These are phyloP conservation scores for Sthenelais limicola DNA, from an alignment of 2,888 invertebrate species.

Conservation along the genomic window DNA sequence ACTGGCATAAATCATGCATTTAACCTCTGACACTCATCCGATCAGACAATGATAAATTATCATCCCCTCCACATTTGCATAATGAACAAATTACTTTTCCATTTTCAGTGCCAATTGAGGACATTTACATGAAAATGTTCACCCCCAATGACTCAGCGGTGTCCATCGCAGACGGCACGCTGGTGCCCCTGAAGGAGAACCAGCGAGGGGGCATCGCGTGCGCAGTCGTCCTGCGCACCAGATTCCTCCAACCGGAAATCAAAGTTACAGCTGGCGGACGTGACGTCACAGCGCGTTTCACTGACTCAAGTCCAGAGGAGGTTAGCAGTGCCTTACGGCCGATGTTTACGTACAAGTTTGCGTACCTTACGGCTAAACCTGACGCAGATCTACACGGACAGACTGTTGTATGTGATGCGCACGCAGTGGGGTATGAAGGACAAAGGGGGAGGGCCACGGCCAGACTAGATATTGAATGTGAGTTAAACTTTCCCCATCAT, in stretches of 20 bases:
- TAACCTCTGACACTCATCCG: too few relatives aligned
- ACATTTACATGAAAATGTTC: conserved; percentile 18
- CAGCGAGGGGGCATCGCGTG: conserved; percentile 12
- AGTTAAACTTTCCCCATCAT: background rate
- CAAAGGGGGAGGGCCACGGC: background rate
- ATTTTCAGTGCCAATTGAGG: conserved; percentile 11
- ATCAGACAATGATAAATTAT: too few relatives aligned
- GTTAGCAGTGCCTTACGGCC: background rate
- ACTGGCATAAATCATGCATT: too few relatives aligned
- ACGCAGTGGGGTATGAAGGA: background rate
- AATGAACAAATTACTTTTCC: too few relatives aligned
- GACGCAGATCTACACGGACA: background rate
- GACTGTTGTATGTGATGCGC: background rate
- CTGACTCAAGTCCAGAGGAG: background rate
- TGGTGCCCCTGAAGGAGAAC: conserved; percentile 4
- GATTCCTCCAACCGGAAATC: conserved; percentile 14
- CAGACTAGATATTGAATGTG: background rate
- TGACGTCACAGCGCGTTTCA: background rate
- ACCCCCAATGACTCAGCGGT: background rate
- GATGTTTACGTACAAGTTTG: conserved; percentile 1
- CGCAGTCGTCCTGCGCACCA: conserved; percentile 13
- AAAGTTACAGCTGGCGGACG: background rate
- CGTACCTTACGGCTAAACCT: background rate
- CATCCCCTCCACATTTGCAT: too few relatives aligned
- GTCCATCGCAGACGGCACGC: background rate